Evolutionary conservation across 2,888 invertebrate genomes (phyloP), one percentile per base, ranked within the genome.

Genomic region (Nomada goodeniana): DNA sequence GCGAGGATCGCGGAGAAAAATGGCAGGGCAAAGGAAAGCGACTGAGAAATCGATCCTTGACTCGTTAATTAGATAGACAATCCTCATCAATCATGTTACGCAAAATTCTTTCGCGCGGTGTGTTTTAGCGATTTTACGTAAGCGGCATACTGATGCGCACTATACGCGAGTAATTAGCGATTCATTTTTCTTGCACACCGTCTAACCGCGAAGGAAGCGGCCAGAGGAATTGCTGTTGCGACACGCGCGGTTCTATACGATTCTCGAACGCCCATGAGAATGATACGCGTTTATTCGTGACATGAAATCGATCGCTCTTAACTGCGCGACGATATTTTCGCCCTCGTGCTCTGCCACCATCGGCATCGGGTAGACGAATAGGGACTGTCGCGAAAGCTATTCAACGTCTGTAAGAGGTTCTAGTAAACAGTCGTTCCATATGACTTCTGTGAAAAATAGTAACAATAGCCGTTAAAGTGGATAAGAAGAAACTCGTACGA

Each of bases 191-290:
- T 59, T 55, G 42, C 69, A 15, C 20, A 20, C 50, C 20, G 61
- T 55, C 63, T 59, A 42, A 26, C 36, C 23, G 26, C 50, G 60
- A 70, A 60, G 64, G 79, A 63, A 78, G 57, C 68, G 50, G 83
- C 80, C 77, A 83, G 73, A 36, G 36, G 47, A 47, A 47, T 13
- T 15, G 57, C 68, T 79, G 76, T 80, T 80, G 85, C 76, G 77
- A 85, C 88, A 86, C 72, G 86, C 76, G 80, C 60, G 76, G 83
- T 85, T 84, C 89, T 88, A 87, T 89, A 89, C 87, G 87, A 88
- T 88, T 88, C 87, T 83, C 85, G 76, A 65, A 74, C 77, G 74
- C 85, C 84, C 87, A 52, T 57, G 79, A 85, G 90, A 73, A 75
- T 83, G 71, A 74, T 84, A 83, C 86, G 71, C 77, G 81, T 81